Percentiles rank a stretch among this genome's conserved stretches.
Conservation (phyloP, 2,797 vertebrate species). For the Rousettus madagascariensis region DNA sequence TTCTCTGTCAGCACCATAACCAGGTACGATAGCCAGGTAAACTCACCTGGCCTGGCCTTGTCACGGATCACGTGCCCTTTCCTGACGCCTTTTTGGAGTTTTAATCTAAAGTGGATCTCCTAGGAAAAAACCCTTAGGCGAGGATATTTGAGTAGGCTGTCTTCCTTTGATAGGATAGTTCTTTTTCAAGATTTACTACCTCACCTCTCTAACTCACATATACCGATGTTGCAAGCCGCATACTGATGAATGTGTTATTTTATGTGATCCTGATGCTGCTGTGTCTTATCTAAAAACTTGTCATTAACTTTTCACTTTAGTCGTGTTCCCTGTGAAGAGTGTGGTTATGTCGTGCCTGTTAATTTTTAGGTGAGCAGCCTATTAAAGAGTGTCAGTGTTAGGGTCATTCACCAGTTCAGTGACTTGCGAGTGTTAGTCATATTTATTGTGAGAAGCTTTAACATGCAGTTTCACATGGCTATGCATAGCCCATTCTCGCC, state of each 20-base stretch:
- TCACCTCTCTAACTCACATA: not conserved
- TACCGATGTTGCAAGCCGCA: not conserved
- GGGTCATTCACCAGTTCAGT: too few species aligned
- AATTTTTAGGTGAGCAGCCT: not conserved
- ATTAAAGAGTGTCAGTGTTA: too few species aligned
- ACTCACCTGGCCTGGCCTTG: not conserved
- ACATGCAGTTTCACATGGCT: fast-evolving
- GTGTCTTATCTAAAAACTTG: not conserved
- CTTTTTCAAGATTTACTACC: not conserved
- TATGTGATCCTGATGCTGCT: not conserved
- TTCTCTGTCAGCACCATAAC: slow-evolving; percentile 96
- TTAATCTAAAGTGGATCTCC: not conserved
- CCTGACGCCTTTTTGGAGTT: fast-evolving
- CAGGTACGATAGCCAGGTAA: slow-evolving; percentile 84
- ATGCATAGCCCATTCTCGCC: not conserved
- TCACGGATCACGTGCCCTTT: not conserved
- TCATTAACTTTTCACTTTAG: not conserved
- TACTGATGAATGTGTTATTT: not conserved
- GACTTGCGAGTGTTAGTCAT: not conserved
- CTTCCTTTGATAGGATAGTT: not conserved
- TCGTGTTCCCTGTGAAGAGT: not conserved
- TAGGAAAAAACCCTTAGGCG: too few species aligned
- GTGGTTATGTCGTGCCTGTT: fast-evolving
- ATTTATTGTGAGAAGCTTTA: not conserved
- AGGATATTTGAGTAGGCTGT: not conserved